Evolutionary conservation across 1,140 invertebrate genomes (phyloP), one percentile per base, ranked within the genome.

Genomic region (Arctopsyche grandis): DNA sequence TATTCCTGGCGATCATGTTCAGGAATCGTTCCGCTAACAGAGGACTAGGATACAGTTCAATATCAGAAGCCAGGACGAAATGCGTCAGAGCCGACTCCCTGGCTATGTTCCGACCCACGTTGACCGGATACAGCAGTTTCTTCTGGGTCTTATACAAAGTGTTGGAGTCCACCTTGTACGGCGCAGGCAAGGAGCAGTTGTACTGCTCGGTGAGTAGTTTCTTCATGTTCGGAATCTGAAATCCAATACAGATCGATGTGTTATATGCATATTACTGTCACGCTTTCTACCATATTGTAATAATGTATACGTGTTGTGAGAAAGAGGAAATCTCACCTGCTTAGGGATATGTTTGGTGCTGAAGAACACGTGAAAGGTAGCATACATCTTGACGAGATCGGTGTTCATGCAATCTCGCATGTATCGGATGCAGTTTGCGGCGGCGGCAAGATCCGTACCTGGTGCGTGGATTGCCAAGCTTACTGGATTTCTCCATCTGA

Each of bases 321-420:
- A n/a, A n/a, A n/a, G n/a, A n/a, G n/a, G 16, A 14, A 52, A 60
- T 21, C 21, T 38, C 81, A 94, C 92, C 86, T 89, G 85, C 88
- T 92, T 93, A 66, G 95, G 95, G 84, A 96, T 92, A 85, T 96
- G 93, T 85, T 95, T 94, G 78, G 92, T 92, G 81, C 93, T 93
- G 85, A 97, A 96, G 87, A 95, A 96, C 43, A 96, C 84, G 86
- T 97, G 95, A 87, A 97, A 97, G 75, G 94, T 95, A 83, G 95
- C 93, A 80, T 91, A 91, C 83, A 94, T 91, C 19, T 91, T 89
- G 48, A 97, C 90, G 69, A 95, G 87, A 19, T 91, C 89, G 75
- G 90, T 89, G 9, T 89, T 89, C 43, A 90, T 85, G 83, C 93
- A 94, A 83, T 93, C 91, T 16, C 93, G 87, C 58, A 93, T 86